Evolutionary conservation across 2,888 invertebrate species (phyloP).

Genomic region (Caenorhabditis afra): DNA sequence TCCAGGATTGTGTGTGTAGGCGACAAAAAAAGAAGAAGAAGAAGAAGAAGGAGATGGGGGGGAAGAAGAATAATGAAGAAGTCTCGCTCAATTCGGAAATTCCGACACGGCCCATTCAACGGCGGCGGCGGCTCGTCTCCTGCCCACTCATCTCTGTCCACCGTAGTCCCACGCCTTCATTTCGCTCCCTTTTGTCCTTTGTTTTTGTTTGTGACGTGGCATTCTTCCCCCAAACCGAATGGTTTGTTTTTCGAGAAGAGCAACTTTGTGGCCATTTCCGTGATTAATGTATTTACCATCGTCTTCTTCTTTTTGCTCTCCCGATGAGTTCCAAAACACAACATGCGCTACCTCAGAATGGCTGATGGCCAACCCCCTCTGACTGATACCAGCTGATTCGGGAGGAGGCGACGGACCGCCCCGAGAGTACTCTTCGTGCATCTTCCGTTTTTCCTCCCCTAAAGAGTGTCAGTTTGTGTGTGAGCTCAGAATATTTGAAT

Average conservation of each 20-base stretch:
- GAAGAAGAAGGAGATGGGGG: conserved; percentile 24
- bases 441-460: conserved; percentile 7
- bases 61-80: conserved; percentile 27
- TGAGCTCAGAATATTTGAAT: conserved; percentile 55
- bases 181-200: too few relatives aligned
- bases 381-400: conserved; percentile 37
- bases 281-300: conserved; percentile 8
- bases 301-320: not conserved
- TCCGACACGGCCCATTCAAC: conserved; percentile 19
- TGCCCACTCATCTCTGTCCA: conserved; percentile 26
- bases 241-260: too few relatives aligned
- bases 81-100: conserved; percentile 17
- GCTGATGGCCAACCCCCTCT: conserved; percentile 6
- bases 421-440: conserved; percentile 34
- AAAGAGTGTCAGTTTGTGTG: conserved; percentile 14
- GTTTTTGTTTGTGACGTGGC: too few relatives aligned
- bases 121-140: not conserved
- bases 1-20: conserved; percentile 43
- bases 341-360: conserved; percentile 36
- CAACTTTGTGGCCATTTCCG: not conserved
- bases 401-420: conserved; percentile 4
- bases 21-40: conserved; percentile 7
- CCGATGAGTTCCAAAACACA: not conserved
- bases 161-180: too few relatives aligned
- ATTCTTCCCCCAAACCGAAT: too few relatives aligned